These are phyloP conservation scores for Dasyurus viverrinus DNA, from an alignment of 2,113 vertebrate genomes.

Conservation along the genomic window DNA sequence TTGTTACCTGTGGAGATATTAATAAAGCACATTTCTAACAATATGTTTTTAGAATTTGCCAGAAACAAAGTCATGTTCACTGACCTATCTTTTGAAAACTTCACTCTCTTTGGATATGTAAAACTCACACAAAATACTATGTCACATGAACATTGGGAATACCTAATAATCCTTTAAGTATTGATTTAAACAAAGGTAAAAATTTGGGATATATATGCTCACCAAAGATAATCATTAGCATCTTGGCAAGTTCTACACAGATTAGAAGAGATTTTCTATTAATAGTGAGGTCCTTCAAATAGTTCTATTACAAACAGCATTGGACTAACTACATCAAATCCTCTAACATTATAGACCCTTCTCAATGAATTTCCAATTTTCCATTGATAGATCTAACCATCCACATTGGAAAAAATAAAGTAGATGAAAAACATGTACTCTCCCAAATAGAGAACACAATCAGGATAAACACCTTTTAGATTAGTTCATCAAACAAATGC, in stretches of 20 bases:
- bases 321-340: neutral
- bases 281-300: neutral
- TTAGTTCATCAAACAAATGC: neutral
- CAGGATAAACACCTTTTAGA: neutral
- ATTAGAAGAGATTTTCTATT: neutral
- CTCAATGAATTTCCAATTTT: neutral
- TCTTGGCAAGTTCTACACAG: neutral
- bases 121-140: neutral
- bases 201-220: neutral
- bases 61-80: neutral
- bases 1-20: neutral
- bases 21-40: neutral
- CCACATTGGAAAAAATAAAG: neutral
- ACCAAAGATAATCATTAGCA: neutral
- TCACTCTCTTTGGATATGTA: neutral
- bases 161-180: neutral
- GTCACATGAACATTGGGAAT: neutral
- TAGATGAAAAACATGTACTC: neutral
- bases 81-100: neutral
- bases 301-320: neutral
- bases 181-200: neutral
- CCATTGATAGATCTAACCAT: neutral
- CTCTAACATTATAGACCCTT: neutral
- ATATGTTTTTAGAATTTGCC: neutral
- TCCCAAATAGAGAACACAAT: neutral